Evolutionary conservation across 2,797 vertebrate genomes (phyloP), one percentile per base, ranked within the genome.

Genomic region (Octomys mimax): DNA sequence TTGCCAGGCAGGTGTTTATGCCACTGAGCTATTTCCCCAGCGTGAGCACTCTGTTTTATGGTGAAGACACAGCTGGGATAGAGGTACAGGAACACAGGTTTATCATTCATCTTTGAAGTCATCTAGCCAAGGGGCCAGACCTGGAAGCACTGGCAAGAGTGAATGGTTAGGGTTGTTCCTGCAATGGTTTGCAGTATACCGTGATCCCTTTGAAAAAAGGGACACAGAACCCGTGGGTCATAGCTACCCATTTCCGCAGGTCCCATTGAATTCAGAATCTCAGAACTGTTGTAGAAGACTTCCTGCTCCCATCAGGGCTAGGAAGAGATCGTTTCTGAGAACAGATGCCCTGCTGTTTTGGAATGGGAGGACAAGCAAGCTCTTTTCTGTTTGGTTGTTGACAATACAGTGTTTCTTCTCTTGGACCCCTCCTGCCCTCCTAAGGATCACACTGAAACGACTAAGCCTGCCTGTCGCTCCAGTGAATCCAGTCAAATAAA

Each of bases 401-500:
- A 98, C 93, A 87, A 88, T 79, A 96, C 21, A 93, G 93, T 73
- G 52, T 66, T 96, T 88, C 95, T 98, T 98, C 98, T 97, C 92
- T 94, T 87, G 95, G 87, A 95, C 73, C 97, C 95, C 91, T 98
- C 95, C 96, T 97, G 97, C 97, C 97, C 94, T 97, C 97, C 97
- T 92, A 94, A 98, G 96, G 98, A 98, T 97, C 98, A 98, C 97
- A 98, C 95, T 95, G 97, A 97, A 98, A 98, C 97, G 92, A 97
- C 98, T 98, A 98, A 98, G 97, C 97, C 75, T 96, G 97, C 97
- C 96, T 98, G 97, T 98, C 93, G 87, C 98, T 95, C 96, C 96
- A 98, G 97, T 96, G 98, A 98, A 98, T 97, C 85, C 88, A 95
- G 96, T 97, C 97, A 95, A 98, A 97, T 98, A 98, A 99, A 98